Conservation (phyloP, 2,797 vertebrate species). For the Manis crassicaudata region DNA sequence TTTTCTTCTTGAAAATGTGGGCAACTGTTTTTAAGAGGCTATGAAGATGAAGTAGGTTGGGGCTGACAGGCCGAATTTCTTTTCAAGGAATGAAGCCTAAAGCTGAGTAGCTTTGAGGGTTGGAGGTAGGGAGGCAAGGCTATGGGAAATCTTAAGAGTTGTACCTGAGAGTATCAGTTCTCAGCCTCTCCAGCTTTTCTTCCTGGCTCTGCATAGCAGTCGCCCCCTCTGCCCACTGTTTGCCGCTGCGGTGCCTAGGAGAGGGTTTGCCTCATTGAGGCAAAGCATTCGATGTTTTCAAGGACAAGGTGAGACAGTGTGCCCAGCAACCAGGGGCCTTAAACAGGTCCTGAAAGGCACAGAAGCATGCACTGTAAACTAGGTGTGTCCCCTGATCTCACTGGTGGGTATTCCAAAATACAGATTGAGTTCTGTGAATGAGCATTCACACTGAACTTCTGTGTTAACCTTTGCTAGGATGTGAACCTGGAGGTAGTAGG, state of each 20-base stretch:
- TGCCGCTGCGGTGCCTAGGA: not conserved
- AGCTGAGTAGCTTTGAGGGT: not conserved
- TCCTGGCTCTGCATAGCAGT: not conserved
- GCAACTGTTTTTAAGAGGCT: not conserved
- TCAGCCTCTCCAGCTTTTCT: not conserved
- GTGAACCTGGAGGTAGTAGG: not conserved
- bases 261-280: not conserved
- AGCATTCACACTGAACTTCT: not conserved
- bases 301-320: not conserved
- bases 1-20: not conserved
- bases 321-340: not conserved
- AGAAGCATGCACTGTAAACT: not conserved
- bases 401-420: not conserved
- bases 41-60: not conserved
- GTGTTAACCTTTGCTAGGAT: not conserved
- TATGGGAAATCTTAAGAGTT: not conserved
- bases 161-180: not conserved
- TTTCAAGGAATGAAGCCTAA: slow-evolving; percentile 23
- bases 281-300: not conserved
- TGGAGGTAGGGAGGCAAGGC: not conserved
- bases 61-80: not conserved
- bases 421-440: not conserved
- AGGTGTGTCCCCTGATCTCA: not conserved
- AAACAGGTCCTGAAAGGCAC: not conserved
- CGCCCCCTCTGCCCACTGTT: not conserved